phyloP scores from a whole-genome alignment of 2,113 vertebrate species.

The Motacilla alba region DNA sequence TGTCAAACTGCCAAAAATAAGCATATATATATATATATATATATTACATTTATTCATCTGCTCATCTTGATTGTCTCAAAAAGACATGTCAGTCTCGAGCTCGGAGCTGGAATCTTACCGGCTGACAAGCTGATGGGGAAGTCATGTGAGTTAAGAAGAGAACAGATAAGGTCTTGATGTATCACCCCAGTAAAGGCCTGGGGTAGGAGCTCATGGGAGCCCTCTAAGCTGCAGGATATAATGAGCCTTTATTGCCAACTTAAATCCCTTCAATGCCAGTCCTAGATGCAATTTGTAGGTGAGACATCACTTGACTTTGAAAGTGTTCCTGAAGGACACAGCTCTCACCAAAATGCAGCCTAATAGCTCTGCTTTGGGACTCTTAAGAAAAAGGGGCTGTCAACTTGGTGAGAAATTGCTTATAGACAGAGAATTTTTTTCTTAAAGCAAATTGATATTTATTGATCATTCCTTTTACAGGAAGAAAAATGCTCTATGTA shows the following conservation, averaged over 20 bases:
- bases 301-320: background rate
- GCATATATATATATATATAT: background rate
- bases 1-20: background rate
- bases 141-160: background rate
- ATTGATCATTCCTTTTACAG: background rate
- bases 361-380: background rate
- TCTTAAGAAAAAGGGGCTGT: background rate
- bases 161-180: background rate
- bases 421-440: background rate
- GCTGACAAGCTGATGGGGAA: background rate
- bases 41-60: background rate
- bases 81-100: background rate
- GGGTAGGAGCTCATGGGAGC: background rate
- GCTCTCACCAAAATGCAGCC: background rate
- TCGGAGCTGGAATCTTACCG: background rate
- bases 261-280: background rate
- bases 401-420: background rate
- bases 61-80: background rate
- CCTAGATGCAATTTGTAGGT: background rate
- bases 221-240: background rate
- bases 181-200: background rate
- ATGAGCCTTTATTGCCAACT: background rate
- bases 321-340: background rate
- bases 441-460: background rate
- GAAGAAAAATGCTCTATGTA: background rate